phyloP scores from a whole-genome alignment of 2,113 vertebrate genomes.

The Bos javanicus region DNA sequence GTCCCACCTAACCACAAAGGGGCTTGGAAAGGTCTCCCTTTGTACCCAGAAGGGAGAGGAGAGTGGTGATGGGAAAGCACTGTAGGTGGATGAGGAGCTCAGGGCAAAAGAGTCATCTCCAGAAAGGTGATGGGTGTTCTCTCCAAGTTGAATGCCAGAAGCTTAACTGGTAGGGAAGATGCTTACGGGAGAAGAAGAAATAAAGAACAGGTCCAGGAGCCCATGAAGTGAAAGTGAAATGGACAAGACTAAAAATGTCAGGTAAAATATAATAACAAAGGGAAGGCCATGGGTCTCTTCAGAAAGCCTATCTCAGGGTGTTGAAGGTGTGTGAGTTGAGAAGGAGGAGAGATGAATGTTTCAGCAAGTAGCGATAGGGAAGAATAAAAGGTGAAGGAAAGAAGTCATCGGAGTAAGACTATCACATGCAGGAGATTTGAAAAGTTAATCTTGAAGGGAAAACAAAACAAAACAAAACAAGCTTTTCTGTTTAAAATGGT shows the following conservation, averaged over 20 bases:
- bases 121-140: not conserved
- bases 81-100: not conserved
- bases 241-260: not conserved
- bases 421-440: not conserved
- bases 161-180: not conserved
- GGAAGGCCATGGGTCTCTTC: not conserved
- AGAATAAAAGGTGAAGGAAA: not conserved
- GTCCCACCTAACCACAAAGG: not conserved
- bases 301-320: not conserved
- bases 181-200: not conserved
- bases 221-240: not conserved
- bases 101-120: not conserved
- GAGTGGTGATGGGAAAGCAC: fast-evolving
- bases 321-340: not conserved
- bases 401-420: not conserved
- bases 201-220: no score
- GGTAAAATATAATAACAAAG: not conserved
- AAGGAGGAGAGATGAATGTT: not conserved
- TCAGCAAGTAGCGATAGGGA: not conserved
- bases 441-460: not conserved
- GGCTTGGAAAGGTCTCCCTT: not conserved
- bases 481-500: not conserved
- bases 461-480: no score
- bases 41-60: not conserved
- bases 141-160: not conserved